Percentiles rank a stretch among this genome's conserved stretches.
phyloP scores from a whole-genome alignment of 2,888 invertebrate genomes.

The Eupithecia centaureata region DNA sequence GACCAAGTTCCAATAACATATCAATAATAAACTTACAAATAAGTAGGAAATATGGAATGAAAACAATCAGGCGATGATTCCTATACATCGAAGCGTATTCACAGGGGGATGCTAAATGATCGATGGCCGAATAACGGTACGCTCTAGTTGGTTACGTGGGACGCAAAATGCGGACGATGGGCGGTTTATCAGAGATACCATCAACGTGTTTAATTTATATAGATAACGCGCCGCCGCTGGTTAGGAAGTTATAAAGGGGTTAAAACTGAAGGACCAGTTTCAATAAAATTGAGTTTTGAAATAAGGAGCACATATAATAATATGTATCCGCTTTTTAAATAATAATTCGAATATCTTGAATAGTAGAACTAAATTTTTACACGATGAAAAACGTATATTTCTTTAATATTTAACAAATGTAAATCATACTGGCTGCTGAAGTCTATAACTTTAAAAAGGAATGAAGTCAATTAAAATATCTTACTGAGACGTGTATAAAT shows the following conservation, averaged over 20 bases:
- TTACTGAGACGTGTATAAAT: not conserved
- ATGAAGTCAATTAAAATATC: not conserved
- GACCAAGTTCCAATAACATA: not conserved
- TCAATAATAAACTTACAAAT: conserved; percentile 8
- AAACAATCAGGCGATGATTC: conserved; percentile 54
- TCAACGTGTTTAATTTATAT: not conserved
- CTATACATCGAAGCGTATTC: conserved; percentile 49
- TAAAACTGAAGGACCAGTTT: not conserved
- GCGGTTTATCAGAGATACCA: conserved; percentile 14
- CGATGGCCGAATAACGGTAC: conserved; percentile 51
- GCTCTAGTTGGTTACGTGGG: conserved; percentile 27
- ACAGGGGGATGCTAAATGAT: conserved; percentile 58
- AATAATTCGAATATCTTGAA: too few species aligned
- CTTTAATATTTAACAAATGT: not conserved
- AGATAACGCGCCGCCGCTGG: not conserved
- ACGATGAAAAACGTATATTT: not conserved
- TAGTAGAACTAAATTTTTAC: too few species aligned
- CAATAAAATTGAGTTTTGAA: not conserved
- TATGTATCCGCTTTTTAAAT: too few species aligned
- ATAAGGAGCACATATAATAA: too few species aligned
- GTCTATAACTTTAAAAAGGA: not conserved
- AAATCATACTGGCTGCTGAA: not conserved
- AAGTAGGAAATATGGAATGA: conserved; percentile 15
- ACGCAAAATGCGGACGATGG: conserved; percentile 28
- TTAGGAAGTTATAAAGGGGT: not conserved